These are phyloP conservation scores for Hiodon alosoides DNA, from an alignment of 2,113 vertebrate species.

Conservation along the genomic window DNA sequence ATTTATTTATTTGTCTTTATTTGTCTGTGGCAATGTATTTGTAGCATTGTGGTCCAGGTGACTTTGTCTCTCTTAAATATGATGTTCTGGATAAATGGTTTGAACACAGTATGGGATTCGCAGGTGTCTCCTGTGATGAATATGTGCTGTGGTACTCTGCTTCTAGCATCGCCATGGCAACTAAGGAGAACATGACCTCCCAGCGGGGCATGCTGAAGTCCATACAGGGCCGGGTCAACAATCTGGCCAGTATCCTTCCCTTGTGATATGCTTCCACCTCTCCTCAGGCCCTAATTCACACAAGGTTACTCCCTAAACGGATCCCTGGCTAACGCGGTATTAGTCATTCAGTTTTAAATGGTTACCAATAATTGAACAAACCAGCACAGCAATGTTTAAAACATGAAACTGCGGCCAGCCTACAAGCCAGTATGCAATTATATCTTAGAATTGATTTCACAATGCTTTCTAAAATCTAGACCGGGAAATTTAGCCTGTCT, in stretches of 20 bases:
- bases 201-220: slow-evolving; percentile 91
- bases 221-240: slow-evolving; percentile 96
- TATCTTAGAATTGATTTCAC: too few species aligned
- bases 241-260: slow-evolving; percentile 96
- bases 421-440: too few species aligned
- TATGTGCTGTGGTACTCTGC: neutral
- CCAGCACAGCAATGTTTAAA: too few species aligned
- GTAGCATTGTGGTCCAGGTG: neutral
- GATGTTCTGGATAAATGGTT: too few species aligned
- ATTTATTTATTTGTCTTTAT: neutral
- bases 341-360: too few species aligned
- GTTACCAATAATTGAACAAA: too few species aligned
- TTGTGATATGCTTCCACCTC: neutral
- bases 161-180: slow-evolving; percentile 94
- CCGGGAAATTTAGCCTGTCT: neutral
- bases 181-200: slow-evolving; percentile 98
- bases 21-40: neutral
- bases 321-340: too few species aligned
- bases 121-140: too few species aligned
- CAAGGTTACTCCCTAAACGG: too few species aligned
- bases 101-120: neutral
- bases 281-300: too few species aligned
- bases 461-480: neutral
- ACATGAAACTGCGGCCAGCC: too few species aligned
- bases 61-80: too few species aligned